Conservation (phyloP, 2,888 invertebrate species). For the Orchesellides sinensis region DNA sequence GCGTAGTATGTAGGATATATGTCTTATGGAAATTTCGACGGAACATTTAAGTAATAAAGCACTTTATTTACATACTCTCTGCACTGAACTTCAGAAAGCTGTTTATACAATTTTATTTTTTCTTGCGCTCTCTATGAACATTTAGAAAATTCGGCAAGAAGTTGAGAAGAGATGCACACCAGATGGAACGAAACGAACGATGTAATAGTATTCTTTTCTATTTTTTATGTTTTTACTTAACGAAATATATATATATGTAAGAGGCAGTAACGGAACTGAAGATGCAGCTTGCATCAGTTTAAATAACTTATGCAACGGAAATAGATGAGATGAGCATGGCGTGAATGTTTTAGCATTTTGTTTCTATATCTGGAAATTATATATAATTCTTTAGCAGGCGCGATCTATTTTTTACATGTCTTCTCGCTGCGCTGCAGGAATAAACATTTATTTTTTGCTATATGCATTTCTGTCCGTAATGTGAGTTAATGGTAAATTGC, state of each 20-base stretch:
- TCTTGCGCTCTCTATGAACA: not conserved
- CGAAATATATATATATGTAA: not conserved
- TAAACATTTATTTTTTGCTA: slow-evolving; percentile 36
- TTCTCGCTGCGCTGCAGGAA: slow-evolving; percentile 4
- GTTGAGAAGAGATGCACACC: slow-evolving; percentile 35
- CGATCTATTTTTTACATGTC: not conserved
- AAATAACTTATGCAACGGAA: not conserved
- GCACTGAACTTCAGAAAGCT: not conserved
- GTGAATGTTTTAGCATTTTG: slow-evolving; percentile 25
- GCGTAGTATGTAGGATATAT: not conserved
- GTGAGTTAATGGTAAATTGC: slow-evolving; percentile 41
- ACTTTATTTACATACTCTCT: not conserved
- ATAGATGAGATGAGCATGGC: not conserved
- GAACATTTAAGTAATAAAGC: not conserved
- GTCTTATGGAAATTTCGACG: not conserved
- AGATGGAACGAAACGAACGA: slow-evolving; percentile 15
- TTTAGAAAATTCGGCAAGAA: not conserved
- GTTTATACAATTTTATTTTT: slow-evolving; percentile 6
- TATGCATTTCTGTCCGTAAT: slow-evolving; percentile 9
- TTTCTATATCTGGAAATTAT: slow-evolving; percentile 46
- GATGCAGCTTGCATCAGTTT: not conserved
- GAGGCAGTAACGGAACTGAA: not conserved
- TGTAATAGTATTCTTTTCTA: not conserved
- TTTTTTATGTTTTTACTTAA: slow-evolving; percentile 1
- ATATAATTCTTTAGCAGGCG: slow-evolving; percentile 12